phyloP scores from a whole-genome alignment of 2,797 vertebrate genomes.

The Vultur gryphus region DNA sequence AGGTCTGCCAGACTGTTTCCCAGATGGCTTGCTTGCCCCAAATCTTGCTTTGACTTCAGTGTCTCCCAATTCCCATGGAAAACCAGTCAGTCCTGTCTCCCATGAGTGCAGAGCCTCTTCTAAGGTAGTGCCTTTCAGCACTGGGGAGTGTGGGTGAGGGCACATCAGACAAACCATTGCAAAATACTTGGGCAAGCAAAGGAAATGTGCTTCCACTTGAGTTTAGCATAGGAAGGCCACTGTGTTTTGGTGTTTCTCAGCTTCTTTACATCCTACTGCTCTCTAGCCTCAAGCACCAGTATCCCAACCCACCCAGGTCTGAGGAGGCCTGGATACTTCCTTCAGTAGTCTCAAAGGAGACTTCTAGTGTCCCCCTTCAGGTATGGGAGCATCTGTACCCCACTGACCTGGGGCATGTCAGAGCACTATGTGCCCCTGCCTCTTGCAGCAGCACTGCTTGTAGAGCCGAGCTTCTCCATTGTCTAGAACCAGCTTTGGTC shows the following conservation, averaged over 20 bases:
- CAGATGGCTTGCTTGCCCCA: neutral
- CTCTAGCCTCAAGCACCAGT: neutral
- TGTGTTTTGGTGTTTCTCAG: neutral
- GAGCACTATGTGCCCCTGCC: neutral
- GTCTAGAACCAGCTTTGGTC: neutral
- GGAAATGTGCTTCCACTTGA: neutral
- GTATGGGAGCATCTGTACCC: neutral
- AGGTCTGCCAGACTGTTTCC: neutral
- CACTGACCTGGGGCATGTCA: neutral
- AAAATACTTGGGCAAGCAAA: too few species aligned
- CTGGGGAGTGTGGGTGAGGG: neutral
- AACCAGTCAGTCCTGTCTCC: neutral
- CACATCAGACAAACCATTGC: neutral
- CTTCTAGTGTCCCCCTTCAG: neutral
- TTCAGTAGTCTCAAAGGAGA: neutral
- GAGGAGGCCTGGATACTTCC: neutral
- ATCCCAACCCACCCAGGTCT: neutral
- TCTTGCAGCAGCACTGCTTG: neutral
- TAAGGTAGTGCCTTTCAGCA: neutral
- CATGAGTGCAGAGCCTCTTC: neutral
- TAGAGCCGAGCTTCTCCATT: neutral
- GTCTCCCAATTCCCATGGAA: neutral
- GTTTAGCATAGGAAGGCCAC: fast-evolving
- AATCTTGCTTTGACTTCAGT: neutral
- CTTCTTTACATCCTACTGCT: neutral